Conservation (phyloP, 2,797 vertebrate genomes). For the Avahi laniger region DNA sequence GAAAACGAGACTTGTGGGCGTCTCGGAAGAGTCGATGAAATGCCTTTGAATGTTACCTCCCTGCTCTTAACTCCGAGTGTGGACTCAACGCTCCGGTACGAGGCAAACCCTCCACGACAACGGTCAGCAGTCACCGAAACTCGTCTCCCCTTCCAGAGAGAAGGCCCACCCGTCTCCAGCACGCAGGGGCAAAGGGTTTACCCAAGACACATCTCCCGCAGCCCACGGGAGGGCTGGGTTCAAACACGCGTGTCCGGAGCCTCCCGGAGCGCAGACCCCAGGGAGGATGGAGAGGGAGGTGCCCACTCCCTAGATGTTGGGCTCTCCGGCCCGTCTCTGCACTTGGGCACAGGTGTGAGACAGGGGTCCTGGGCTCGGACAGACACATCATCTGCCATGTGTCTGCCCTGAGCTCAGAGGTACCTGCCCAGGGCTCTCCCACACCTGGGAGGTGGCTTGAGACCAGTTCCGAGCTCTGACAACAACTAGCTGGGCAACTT, state of each 20-base stretch:
- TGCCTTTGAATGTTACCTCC: background rate
- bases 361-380: too few relatives aligned
- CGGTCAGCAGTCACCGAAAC: background rate
- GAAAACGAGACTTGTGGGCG: background rate
- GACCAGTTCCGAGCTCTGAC: too few relatives aligned
- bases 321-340: background rate
- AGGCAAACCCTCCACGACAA: background rate
- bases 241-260: background rate
- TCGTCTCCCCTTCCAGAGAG: background rate
- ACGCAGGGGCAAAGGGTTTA: too few relatives aligned
- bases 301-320: background rate
- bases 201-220: background rate
- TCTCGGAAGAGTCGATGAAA: background rate
- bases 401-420: background rate
- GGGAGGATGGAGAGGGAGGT: background rate
- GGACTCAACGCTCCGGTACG: background rate
- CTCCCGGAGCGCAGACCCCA: background rate
- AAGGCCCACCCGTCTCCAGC: background rate
- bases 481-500: background rate
- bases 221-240: background rate
- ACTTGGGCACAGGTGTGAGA: background rate
- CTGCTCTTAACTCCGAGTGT: background rate
- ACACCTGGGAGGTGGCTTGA: background rate
- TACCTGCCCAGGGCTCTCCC: background rate
- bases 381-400: background rate